Percentiles rank a stretch among this genome's conserved stretches.
These are phyloP conservation scores for Drosophila santomea DNA, from an alignment of 1,140 invertebrate species.

Conservation along the genomic window DNA sequence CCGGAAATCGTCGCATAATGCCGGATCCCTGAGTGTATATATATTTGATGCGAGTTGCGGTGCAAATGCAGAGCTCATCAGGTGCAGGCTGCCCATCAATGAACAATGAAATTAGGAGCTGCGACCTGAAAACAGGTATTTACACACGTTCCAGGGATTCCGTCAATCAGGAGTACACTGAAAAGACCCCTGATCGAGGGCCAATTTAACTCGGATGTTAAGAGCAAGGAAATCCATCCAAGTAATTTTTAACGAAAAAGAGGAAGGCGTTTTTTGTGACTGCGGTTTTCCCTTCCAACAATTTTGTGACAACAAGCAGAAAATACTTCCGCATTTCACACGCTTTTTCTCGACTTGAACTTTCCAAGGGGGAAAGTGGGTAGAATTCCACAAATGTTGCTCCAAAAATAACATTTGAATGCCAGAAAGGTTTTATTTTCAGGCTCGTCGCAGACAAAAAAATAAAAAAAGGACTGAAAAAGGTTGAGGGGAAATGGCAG, in stretches of 20 bases:
- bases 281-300: constrained; percentile 38
- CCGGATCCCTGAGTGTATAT: constrained; percentile 1
- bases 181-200: constrained; percentile 36
- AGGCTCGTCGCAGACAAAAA: constrained; percentile 52
- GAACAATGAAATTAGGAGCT: constrained; percentile 50
- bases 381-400: constrained; percentile 63
- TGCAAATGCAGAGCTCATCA: not conserved
- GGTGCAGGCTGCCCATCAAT: constrained; percentile 32
- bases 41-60: not conserved
- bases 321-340: constrained; percentile 78
- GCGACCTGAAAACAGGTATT: not conserved
- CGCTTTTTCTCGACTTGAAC: constrained; percentile 28
- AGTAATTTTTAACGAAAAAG: not conserved
- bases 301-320: constrained; percentile 45
- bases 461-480: constrained; percentile 1
- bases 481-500: constrained; percentile 1
- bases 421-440: constrained; percentile 70
- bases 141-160: not conserved
- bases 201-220: constrained; percentile 46
- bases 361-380: not conserved
- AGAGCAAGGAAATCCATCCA: constrained; percentile 10
- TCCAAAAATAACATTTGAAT: constrained; percentile 80
- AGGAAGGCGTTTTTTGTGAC: constrained; percentile 46
- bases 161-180: constrained; percentile 36
- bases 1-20: constrained; percentile 26